Percentiles rank a stretch among this genome's conserved stretches.
Evolutionary conservation across 1,140 invertebrate species (phyloP).

Genomic region (Drosophila pandora): DNA sequence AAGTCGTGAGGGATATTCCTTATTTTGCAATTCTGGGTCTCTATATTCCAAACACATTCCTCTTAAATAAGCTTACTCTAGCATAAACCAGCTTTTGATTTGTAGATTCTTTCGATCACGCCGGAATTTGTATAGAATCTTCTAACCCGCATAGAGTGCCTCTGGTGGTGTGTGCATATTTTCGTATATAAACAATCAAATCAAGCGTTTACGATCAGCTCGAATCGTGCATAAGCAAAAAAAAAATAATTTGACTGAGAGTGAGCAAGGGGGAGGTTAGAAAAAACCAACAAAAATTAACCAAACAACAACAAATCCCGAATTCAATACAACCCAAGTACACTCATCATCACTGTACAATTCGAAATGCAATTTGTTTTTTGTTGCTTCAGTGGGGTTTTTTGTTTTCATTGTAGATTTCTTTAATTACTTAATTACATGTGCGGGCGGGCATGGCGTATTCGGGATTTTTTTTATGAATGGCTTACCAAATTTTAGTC

Average conservation of each 20-base stretch:
- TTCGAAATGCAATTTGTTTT: conserved; percentile 53
- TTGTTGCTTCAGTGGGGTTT: conserved; percentile 18
- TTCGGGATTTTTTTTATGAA: conserved; percentile 29
- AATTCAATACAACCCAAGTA: conserved; percentile 44
- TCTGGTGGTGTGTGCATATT: conserved; percentile 60
- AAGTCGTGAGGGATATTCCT: conserved; percentile 7
- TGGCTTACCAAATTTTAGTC: conserved; percentile 32
- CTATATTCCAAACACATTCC: conserved; percentile 11
- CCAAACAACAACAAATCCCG: conserved; percentile 39
- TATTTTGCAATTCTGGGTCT: background rate
- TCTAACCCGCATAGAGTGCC: conserved; percentile 47
- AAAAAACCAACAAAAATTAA: conserved; percentile 26
- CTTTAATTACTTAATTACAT: conserved; percentile 66
- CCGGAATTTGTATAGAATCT: conserved; percentile 9
- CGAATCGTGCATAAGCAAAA: conserved; percentile 57
- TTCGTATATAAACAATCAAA: conserved; percentile 76
- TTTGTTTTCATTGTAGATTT: conserved; percentile 39
- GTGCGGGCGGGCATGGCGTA: conserved; percentile 28
- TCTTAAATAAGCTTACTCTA: conserved; percentile 7
- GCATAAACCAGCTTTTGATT: conserved; percentile 24
- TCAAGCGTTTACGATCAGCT: conserved; percentile 73
- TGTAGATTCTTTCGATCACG: conserved; percentile 1
- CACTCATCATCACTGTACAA: conserved; percentile 62
- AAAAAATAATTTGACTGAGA: conserved; percentile 18
- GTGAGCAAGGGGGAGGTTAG: conserved; percentile 2